Conservation (phyloP, 2,113 vertebrate genomes). For the Patagioenas fasciata region DNA sequence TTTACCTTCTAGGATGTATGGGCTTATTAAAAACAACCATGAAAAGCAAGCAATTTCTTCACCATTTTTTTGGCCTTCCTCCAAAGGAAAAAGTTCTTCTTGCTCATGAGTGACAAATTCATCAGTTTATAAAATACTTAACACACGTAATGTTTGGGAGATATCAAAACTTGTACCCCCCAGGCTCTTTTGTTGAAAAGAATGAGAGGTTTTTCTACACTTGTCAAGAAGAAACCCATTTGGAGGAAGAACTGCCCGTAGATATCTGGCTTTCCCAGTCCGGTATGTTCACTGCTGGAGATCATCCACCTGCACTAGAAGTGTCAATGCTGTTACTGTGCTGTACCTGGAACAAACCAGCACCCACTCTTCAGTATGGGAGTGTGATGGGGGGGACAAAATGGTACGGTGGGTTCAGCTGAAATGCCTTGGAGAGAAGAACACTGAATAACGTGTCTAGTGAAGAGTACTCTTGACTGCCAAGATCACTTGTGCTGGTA, state of each 20-base stretch:
- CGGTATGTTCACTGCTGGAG: neutral
- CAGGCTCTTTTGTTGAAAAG: neutral
- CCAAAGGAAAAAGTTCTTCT: neutral
- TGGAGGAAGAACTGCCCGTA: neutral
- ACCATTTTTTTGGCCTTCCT: neutral
- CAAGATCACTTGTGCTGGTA: neutral
- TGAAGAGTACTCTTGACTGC: neutral
- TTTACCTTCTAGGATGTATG: constrained; percentile 38
- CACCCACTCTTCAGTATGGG: neutral
- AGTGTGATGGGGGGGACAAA: neutral
- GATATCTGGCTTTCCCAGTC: neutral
- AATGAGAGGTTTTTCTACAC: neutral
- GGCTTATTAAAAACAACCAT: constrained; percentile 33
- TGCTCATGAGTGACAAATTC: neutral
- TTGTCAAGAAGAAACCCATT: neutral
- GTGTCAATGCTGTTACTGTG: neutral
- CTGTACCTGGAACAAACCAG: neutral
- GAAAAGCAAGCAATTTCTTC: constrained; percentile 5
- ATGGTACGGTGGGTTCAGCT: neutral
- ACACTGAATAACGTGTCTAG: neutral
- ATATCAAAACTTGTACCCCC: neutral
- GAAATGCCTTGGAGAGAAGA: neutral
- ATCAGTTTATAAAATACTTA: neutral
- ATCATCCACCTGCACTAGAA: neutral
- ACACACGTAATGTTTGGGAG: neutral